phyloP scores from a whole-genome alignment of 2,113 vertebrate species.

The Alexandromys fortis region DNA sequence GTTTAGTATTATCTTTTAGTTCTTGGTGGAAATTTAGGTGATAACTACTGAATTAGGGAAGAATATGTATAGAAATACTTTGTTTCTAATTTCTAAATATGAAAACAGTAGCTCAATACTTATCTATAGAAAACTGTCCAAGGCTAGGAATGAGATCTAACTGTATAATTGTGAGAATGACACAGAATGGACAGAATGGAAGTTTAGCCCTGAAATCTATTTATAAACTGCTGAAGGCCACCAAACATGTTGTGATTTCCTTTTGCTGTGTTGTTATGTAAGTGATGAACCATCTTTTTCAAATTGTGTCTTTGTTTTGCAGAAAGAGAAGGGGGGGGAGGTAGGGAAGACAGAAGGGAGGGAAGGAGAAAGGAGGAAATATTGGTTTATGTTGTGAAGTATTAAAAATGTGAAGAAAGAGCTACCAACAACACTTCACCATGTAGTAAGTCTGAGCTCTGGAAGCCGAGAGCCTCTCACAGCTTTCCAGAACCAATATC shows the following conservation, averaged over 20 bases:
- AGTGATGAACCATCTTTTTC: not conserved
- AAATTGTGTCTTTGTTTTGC: conserved; percentile 6
- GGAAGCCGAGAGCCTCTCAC: conserved; percentile 28
- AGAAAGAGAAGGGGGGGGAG: not conserved
- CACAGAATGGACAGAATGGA: conserved; percentile 15
- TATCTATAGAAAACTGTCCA: not conserved
- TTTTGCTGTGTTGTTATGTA: not conserved
- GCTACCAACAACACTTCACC: not conserved
- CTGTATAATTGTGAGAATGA: not conserved
- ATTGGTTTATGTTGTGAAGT: not conserved
- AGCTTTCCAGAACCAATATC: conserved; percentile 14
- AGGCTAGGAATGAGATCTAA: conserved; percentile 2
- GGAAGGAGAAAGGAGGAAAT: not conserved
- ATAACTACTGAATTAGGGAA: not conserved
- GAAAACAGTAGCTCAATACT: not conserved
- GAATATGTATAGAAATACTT: not conserved
- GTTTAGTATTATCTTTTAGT: conserved; percentile 39
- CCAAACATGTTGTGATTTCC: conserved; percentile 30
- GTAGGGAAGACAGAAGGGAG: not conserved
- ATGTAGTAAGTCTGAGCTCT: conserved; percentile 12
- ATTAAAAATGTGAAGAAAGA: conserved; percentile 32
- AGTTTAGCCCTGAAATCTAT: conserved; percentile 1
- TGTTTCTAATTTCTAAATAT: conserved; percentile 37
- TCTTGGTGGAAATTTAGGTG: conserved; percentile 25
- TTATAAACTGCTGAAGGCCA: not conserved